Evolutionary conservation across 2,797 vertebrate genomes (phyloP).

Genomic region (Phaenicophaeus curvirostris): DNA sequence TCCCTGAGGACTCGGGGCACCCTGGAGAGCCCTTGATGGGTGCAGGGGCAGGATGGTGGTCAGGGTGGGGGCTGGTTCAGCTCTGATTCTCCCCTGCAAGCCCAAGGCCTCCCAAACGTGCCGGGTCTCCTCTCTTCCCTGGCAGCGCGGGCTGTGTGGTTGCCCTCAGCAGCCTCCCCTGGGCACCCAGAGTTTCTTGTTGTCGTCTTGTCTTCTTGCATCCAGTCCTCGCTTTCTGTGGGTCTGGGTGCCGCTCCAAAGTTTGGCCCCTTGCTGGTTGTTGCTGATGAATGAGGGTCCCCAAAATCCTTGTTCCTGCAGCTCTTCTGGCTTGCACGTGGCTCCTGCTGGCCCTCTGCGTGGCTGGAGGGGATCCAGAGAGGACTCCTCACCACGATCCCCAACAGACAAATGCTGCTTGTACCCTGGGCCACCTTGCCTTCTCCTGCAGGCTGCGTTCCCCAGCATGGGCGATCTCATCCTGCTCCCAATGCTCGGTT

Average conservation of each 20-base stretch:
- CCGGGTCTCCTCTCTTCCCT: too few relatives aligned
- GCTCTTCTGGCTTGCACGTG: neutral
- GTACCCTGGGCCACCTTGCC: neutral
- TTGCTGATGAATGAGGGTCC: neutral
- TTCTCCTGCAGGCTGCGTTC: accelerated
- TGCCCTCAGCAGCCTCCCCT: neutral
- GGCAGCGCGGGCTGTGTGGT: too few relatives aligned
- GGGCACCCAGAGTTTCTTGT: accelerated
- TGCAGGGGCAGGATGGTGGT: neutral
- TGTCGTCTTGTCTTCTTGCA: neutral
- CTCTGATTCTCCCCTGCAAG: neutral
- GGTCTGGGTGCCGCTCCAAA: neutral
- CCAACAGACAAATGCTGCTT: accelerated
- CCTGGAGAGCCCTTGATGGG: neutral
- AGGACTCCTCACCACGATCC: accelerated
- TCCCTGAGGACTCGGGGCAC: neutral
- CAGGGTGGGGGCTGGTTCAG: too few relatives aligned
- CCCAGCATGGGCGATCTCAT: neutral
- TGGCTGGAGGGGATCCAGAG: neutral
- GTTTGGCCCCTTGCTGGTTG: neutral
- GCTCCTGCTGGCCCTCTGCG: neutral
- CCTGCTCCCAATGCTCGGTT: neutral
- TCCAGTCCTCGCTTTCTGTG: accelerated
- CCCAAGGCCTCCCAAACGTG: neutral
- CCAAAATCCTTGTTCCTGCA: neutral